Evolutionary conservation across 2,888 invertebrate species (phyloP), one percentile per base, ranked within the genome.

Genomic region (Tenthredo distinguenda): DNA sequence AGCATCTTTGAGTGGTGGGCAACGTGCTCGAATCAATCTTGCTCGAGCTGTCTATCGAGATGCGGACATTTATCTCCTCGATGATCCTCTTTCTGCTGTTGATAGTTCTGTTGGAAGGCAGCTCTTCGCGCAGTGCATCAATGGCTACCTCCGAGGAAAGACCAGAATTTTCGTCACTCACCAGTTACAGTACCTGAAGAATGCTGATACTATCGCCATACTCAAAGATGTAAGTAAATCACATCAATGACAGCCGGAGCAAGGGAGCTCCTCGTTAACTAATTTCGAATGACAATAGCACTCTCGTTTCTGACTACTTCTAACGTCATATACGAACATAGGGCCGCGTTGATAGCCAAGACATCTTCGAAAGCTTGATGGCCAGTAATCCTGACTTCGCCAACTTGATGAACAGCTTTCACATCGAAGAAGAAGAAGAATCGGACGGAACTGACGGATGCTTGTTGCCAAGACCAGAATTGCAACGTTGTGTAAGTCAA

Each of bases 1-100:
- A 1, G 94, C 96, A 0, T 95, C 95, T 0, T 90, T 97, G 2
- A 96, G 96, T 40, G 97, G 96, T 0, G 96, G 96, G 0, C 96
- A 96, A 89, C 94, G 96, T 85, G 96, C 96, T 0, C 95, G 96
- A 10, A 94, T 95, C 65, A 94, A 94, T 0, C 86, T 95, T 0
- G 95, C 95, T 0, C 92, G 96, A 15, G 95, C 95, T 72, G 94
- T 96, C 4, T 96, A 96, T 88, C 95, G 94, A 86, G 94, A 94
- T 47, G 95, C 96, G 0, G 96, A 96, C 86, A 94, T 96, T 0
- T 96, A 96, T 86, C 90, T 96, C 0, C 91, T 96, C 68, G 96
- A 96, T 87, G 96, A 96, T 87, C 95, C 95, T 1, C 91, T 95
- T 4, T 94, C 94, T 6, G 96, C 96, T 18, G 96, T 96, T 0